Conservation (phyloP, 2,888 invertebrate genomes). For the Teleogryllus oceanicus region DNA sequence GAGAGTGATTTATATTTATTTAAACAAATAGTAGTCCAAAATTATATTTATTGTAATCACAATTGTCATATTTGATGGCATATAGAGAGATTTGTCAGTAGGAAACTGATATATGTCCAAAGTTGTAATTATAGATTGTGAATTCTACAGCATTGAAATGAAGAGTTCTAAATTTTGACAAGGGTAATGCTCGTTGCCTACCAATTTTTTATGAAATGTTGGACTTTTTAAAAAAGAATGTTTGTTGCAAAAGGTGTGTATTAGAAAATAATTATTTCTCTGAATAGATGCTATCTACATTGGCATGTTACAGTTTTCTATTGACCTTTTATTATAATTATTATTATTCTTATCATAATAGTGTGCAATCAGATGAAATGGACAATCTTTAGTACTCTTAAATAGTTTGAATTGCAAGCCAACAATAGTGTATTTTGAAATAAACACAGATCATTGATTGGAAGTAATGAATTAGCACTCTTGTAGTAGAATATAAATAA, state of each 20-base stretch:
- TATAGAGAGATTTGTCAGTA: not conserved
- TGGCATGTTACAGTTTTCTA: constrained; percentile 7
- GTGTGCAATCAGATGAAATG: constrained; percentile 7
- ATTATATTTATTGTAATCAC: constrained; percentile 2
- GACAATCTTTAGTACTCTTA: constrained; percentile 4
- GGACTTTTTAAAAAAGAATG: not conserved
- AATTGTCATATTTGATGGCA: constrained; percentile 4
- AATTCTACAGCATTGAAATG: too few species aligned
- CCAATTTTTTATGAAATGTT: not conserved
- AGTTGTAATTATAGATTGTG: not conserved
- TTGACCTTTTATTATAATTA: not conserved
- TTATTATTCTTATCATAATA: not conserved
- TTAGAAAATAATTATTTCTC: not conserved
- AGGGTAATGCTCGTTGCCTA: not conserved
- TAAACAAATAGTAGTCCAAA: constrained; percentile 21
- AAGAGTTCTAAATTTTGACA: not conserved
- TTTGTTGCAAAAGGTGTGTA: not conserved
- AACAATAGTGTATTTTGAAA: constrained; percentile 11
- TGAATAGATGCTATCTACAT: not conserved
- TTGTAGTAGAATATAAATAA: constrained; percentile 18
- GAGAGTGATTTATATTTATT: constrained; percentile 23
- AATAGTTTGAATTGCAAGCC: not conserved
- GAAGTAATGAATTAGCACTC: constrained; percentile 21
- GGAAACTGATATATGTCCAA: constrained; percentile 2
- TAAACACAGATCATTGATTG: not conserved